Percentiles rank a stretch among this genome's conserved stretches.
Conservation (phyloP, 1,140 invertebrate genomes). For the Drosophila obscura region DNA sequence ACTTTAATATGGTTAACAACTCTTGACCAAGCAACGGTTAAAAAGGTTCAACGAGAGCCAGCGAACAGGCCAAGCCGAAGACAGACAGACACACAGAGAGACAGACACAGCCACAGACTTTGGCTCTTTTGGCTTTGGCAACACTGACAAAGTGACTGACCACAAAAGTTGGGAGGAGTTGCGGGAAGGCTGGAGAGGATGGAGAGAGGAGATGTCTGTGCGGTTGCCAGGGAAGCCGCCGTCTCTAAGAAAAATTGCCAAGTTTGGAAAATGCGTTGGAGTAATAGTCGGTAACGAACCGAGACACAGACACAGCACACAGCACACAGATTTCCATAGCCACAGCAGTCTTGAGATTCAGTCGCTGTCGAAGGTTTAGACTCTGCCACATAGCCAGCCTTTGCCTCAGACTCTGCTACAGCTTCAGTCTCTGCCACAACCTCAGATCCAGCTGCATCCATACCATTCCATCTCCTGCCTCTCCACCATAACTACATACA, state of each 20-base stretch:
- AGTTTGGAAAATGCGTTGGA: conserved; percentile 80
- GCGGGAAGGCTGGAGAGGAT: background rate
- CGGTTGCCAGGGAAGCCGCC: conserved; percentile 67
- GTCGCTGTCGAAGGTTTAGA: conserved; percentile 10
- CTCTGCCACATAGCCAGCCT: conserved; percentile 34
- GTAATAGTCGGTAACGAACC: conserved; percentile 63
- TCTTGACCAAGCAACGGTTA: conserved; percentile 83
- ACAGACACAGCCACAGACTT: too few species aligned
- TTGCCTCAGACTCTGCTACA: conserved; percentile 5
- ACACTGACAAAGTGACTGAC: conserved; percentile 69
- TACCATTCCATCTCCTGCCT: too few species aligned
- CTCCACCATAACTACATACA: too few species aligned
- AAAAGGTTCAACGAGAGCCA: conserved; percentile 79
- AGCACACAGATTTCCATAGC: conserved; percentile 61
- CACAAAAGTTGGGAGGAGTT: conserved; percentile 33
- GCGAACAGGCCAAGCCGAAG: conserved; percentile 15
- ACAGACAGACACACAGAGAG: conserved; percentile 15
- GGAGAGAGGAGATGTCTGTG: conserved; percentile 3
- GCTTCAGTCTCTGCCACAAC: too few species aligned
- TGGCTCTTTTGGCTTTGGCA: conserved; percentile 35
- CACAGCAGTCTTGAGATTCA: conserved; percentile 21
- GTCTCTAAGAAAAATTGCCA: conserved; percentile 73
- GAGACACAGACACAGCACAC: conserved; percentile 1
- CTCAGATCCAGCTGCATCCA: too few species aligned
- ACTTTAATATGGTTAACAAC: conserved; percentile 84